phyloP scores from a whole-genome alignment of 2,113 vertebrate genomes.

The Empidonax traillii region DNA sequence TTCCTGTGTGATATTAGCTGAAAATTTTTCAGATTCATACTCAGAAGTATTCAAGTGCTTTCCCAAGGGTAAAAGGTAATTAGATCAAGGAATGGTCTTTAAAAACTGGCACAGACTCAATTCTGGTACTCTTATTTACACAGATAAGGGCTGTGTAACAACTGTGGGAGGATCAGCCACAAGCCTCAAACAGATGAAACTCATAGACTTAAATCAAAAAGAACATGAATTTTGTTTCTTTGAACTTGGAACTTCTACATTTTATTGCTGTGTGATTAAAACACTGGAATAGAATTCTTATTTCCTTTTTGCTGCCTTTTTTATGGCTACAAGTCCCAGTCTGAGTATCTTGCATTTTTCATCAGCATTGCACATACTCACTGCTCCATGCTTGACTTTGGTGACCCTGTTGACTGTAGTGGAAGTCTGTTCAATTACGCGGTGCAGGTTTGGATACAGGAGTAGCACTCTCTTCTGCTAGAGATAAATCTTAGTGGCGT shows the following conservation, averaged over 20 bases:
- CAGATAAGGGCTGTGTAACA: neutral
- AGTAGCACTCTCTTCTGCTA: neutral
- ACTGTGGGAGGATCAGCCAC: neutral
- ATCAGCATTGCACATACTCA: neutral
- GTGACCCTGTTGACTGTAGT: neutral
- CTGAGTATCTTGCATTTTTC: neutral
- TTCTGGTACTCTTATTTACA: conserved; percentile 13
- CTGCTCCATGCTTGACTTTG: neutral
- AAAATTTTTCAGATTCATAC: neutral
- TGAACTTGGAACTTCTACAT: neutral
- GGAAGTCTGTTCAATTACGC: neutral
- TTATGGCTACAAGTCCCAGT: conserved; percentile 30
- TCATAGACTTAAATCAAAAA: conserved; percentile 42
- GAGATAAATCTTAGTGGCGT: neutral
- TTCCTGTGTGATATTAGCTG: neutral
- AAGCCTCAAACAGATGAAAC: conserved; percentile 12
- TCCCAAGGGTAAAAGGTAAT: neutral
- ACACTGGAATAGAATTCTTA: conserved; percentile 24
- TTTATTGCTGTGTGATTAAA: conserved; percentile 48
- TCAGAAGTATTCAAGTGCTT: neutral
- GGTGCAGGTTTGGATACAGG: neutral
- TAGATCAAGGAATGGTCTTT: conserved; percentile 17
- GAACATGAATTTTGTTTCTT: conserved; percentile 41
- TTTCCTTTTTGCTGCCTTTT: conserved; percentile 33
- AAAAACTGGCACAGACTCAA: conserved; percentile 2